Base-by-base conservation (phyloP, 2,888 invertebrate genomes). In the Acrocyrtus sp. region DNA sequence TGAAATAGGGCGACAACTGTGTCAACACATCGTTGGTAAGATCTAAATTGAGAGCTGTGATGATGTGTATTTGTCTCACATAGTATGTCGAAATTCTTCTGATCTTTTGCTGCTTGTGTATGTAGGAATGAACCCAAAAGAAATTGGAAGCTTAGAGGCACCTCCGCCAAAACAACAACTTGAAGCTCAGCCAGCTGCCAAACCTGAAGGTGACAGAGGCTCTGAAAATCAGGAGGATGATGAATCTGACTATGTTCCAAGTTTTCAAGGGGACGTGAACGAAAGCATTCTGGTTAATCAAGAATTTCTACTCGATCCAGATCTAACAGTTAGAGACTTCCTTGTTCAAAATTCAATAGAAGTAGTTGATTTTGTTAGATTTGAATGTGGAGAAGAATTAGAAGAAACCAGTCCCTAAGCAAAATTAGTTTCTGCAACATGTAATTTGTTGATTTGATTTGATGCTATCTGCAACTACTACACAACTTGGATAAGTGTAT, bases 1-100 rank as follows among this genome's bases (percentile, higher is more conserved):
- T 27, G 83, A 85, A 53, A 82, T 92, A 10, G 92, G 92, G 19
- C 88, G 89, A 80, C 90, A 93, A 82, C 84, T 98, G 6, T 95
- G 96, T 83, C 96, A 97, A 83, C 98, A 98, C 83, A 90, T 98
- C 81, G 94, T 98, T 22, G 96, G 90, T 84, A 84, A 85, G 85
- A 29, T 27, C n/a, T 21, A 21, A 29, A 34, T 8, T 56, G n/a
- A n/a, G n/a, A n/a, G n/a, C n/a, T n/a, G n/a, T n/a, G n/a, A n/a
- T n/a, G n/a, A n/a, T n/a, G n/a, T n/a, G n/a, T n/a, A n/a, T n/a
- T n/a, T n/a, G n/a, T n/a, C n/a, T n/a, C n/a, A n/a, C n/a, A n/a
- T n/a, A n/a, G 39, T 39, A 39, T 10, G 8, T 8, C 19, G 19
- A 19, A 26, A 19, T 45, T 29, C 15, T 10, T 34, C 6, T 56